Evolutionary conservation across 2,888 invertebrate species (phyloP).

Genomic region (Pharmacophagus antenor): DNA sequence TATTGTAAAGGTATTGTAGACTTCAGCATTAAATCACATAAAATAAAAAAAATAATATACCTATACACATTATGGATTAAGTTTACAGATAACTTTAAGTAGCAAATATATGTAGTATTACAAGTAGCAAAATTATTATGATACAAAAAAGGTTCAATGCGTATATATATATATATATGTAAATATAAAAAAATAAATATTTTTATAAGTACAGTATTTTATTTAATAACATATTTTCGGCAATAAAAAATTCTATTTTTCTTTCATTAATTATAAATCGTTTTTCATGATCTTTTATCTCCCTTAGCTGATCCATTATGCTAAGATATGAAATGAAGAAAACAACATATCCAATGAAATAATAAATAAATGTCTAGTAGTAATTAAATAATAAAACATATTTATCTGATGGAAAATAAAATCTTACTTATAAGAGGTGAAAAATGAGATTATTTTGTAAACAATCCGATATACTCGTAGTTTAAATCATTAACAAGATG

Average conservation of each 20-base stretch:
- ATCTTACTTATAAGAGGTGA: no score
- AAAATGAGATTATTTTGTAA: no score
- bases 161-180: no score
- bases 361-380: no score
- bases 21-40: background rate
- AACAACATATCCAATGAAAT: no score
- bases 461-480: no score
- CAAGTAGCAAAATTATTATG: background rate
- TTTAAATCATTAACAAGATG: no score
- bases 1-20: background rate
- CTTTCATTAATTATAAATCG: background rate
- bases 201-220: background rate
- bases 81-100: background rate
- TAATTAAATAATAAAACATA: no score
- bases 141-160: background rate
- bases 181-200: slow-evolving; percentile 4
- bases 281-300: no score
- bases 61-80: background rate
- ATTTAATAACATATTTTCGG: background rate
- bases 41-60: background rate
- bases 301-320: no score
- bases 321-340: no score
- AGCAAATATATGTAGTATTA: background rate
- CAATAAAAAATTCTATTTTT: background rate
- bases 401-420: no score